Evolutionary conservation across 2,888 invertebrate genomes (phyloP).

Genomic region (Zaprionus bogoriensis): DNA sequence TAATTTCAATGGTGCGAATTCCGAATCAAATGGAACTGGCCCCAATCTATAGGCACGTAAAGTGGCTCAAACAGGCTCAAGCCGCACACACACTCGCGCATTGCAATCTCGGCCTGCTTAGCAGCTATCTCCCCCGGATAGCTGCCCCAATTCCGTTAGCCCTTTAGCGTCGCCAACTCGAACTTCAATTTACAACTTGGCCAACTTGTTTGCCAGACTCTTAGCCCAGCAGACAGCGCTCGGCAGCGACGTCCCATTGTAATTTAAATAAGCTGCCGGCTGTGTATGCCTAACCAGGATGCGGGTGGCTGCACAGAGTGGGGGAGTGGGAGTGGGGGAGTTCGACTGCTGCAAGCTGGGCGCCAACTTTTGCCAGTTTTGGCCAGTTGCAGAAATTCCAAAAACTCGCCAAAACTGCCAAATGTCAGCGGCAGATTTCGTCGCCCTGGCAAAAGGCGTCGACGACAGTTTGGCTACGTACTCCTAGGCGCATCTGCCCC

Average conservation of each 20-base stretch:
- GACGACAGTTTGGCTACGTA: slow-evolving; percentile 57
- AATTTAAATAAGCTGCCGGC: slow-evolving; percentile 70
- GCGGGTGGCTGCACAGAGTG: neutral
- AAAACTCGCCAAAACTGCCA: slow-evolving; percentile 61
- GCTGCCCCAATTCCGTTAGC: neutral
- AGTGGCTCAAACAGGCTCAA: slow-evolving; percentile 61
- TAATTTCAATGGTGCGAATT: slow-evolving; percentile 37
- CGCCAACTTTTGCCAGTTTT: slow-evolving; percentile 40
- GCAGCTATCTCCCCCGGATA: slow-evolving; percentile 6
- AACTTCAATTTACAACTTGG: slow-evolving; percentile 78
- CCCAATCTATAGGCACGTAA: slow-evolving; percentile 72
- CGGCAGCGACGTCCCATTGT: slow-evolving; percentile 59
- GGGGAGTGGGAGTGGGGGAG: neutral
- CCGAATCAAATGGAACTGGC: slow-evolving; percentile 67
- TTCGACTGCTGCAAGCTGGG: too few relatives aligned
- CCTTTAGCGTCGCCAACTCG: slow-evolving; percentile 39
- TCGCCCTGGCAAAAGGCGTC: slow-evolving; percentile 57
- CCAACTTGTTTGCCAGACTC: slow-evolving; percentile 63
- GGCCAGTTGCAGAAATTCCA: slow-evolving; percentile 55
- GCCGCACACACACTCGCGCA: too few relatives aligned
- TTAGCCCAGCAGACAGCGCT: slow-evolving; percentile 13
- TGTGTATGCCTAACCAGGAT: slow-evolving; percentile 33
- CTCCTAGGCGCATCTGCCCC: neutral
- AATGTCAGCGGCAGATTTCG: slow-evolving; percentile 75
- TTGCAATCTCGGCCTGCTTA: slow-evolving; percentile 19